Base-by-base conservation (phyloP, 2,113 vertebrate species). In the Cichladusa arquata region DNA sequence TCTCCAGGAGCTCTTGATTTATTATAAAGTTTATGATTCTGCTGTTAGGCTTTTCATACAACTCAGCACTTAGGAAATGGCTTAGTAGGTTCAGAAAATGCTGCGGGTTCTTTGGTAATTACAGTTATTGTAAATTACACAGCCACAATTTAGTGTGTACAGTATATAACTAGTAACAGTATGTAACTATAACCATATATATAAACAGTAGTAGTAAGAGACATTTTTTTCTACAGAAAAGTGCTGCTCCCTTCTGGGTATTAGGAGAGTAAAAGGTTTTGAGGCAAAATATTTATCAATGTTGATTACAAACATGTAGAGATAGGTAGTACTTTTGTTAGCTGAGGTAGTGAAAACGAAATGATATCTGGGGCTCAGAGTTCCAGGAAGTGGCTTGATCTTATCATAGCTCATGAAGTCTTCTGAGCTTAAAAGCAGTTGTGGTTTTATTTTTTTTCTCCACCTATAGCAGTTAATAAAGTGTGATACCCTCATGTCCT, bases 71-170 rank as follows among this genome's bases (percentile, higher is more conserved):
- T 60, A 34, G 34, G 26, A 86, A 70, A 60, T 77, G 38, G 28
- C 44, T 90, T 42, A 50, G 8, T 33, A 9, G 17, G 34, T 81
- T 80, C 64, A 86, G 56, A 92, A 95, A 90, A 92, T 5, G 5
- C 26, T 1, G 1, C 53, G 6, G 31, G 3, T 0, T 3, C 8
- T 28, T 34, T 38, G 57, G 13, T 58, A 69, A n/a, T 67, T 85
- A 33, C 4, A 47, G 14, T 62, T 82, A 47, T 20, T 71, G 9
- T 40, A 47, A 67, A 51, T 74, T 56, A 54, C 23, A 92, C 12
- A 73, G 57, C 31, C 48, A 53, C 34, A 69, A 31, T 83, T 65
- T 77, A 38, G 38, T 29, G 7, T 64, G 18, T 47, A 9, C 22
- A 18, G 25, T 53, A 7, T 36, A 8, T 47, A 78, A 44, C 40